These are phyloP conservation scores for Noctua comes DNA, from an alignment of 2,888 invertebrate species.

Conservation along the genomic window DNA sequence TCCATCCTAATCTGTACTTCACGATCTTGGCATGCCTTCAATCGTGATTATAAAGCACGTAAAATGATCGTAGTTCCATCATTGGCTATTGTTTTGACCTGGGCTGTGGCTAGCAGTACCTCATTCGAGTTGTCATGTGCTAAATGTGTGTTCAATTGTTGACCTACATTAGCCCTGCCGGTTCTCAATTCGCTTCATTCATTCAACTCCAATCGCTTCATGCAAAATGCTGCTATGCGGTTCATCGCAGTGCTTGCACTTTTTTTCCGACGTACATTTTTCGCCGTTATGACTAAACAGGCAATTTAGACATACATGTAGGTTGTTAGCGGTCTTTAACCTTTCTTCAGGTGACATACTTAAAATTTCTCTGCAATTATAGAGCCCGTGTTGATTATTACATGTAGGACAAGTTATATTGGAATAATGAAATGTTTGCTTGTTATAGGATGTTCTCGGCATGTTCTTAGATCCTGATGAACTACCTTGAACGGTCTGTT, in stretches of 20 bases:
- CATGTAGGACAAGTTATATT: too few species aligned
- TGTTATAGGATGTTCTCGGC: too few species aligned
- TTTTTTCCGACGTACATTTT: constrained; percentile 5
- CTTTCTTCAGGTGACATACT: not conserved
- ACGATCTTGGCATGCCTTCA: too few species aligned
- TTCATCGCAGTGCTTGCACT: constrained; percentile 2
- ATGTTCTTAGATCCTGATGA: too few species aligned
- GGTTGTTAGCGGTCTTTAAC: constrained; percentile 13
- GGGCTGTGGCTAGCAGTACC: constrained; percentile 3
- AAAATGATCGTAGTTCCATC: not conserved
- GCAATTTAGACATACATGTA: not conserved
- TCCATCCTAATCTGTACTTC: too few species aligned
- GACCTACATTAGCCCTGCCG: constrained; percentile 6
- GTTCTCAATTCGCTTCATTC: not conserved
- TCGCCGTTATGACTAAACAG: constrained; percentile 10
- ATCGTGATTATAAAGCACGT: too few species aligned
- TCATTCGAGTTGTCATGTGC: constrained; percentile 7
- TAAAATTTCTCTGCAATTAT: too few species aligned
- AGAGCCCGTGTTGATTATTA: too few species aligned
- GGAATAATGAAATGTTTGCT: too few species aligned
- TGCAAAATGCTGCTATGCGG: constrained; percentile 7
- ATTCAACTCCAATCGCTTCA: not conserved
- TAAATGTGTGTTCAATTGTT: constrained; percentile 10
- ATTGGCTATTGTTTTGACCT: constrained; percentile 4
- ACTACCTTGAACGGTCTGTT: too few species aligned